phyloP scores from a whole-genome alignment of 2,888 invertebrate species.

The Eupelmus urozonus region DNA sequence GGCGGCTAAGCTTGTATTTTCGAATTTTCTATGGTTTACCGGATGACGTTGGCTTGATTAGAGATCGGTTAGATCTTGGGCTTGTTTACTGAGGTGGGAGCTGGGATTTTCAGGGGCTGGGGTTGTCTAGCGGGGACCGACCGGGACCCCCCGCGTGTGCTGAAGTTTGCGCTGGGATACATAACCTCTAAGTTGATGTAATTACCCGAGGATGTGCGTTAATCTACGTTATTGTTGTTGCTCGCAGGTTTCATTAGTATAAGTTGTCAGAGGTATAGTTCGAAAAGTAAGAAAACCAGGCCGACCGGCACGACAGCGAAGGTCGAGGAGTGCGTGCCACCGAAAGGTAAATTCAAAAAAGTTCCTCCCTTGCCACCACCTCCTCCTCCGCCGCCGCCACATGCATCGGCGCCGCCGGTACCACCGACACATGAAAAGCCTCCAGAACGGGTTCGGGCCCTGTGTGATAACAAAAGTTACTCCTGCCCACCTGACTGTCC shows the following conservation, averaged over 20 bases:
- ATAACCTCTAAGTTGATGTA: not conserved
- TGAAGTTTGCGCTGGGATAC: not conserved
- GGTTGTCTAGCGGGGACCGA: no score
- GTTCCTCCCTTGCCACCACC: slow-evolving; percentile 51
- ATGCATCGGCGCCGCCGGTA: slow-evolving; percentile 68
- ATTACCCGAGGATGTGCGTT: no score
- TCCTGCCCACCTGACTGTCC: slow-evolving; percentile 69
- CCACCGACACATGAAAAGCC: slow-evolving; percentile 55
- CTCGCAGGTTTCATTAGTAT: slow-evolving; percentile 60
- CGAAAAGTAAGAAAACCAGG: slow-evolving; percentile 50
- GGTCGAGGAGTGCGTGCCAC: slow-evolving; percentile 56
- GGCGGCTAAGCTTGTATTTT: no score
- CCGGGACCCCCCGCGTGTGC: no score
- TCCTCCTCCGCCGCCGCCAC: slow-evolving; percentile 65
- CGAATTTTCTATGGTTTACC: no score
- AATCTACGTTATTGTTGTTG: no score
- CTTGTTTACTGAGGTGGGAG: no score
- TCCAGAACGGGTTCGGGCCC: slow-evolving; percentile 55
- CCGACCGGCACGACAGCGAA: slow-evolving; percentile 46
- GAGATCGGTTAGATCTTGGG: no score
- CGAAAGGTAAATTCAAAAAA: slow-evolving; percentile 39
- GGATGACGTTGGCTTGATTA: no score
- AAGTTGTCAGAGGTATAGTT: slow-evolving; percentile 65
- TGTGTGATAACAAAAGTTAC: slow-evolving; percentile 65
- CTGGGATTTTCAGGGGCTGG: no score